Evolutionary conservation across 2,113 vertebrate species (phyloP), one percentile per base, ranked within the genome.

Genomic region (Poicephalus gulielmi): DNA sequence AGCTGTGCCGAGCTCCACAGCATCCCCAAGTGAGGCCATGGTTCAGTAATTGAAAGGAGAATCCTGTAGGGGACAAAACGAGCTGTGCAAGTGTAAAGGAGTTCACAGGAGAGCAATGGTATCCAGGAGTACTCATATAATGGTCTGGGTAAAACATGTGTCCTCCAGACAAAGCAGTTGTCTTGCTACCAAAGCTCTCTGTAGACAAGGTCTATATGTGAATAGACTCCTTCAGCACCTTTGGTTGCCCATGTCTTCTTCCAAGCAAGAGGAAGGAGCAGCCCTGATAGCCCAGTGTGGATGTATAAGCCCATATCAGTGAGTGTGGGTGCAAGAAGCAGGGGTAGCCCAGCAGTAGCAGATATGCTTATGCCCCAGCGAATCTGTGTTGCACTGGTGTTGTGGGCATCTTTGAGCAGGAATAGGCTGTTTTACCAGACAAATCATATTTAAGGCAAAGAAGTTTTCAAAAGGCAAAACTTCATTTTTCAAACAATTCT

Each of bases 321-420:
- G n/a, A 67, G 39, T 0, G 0, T 30, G 33, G 28, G 27, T 0
- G 5, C 3, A 1, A 49, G 50, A 49, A 83, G 44, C 23, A 31
- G 8, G 35, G 33, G 10, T 4, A 44, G 30, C 28, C 44, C 44
- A 60, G 43, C 63, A 50, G 59, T 4, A 4, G 19, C 60, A 70
- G 46, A 30, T 2, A 24, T 23, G 37, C 67, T 41, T 0, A 0
- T 60, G 27, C 16, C 1, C 1, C 28, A n/a, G 60, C 71, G 76
- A 63, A 76, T 20, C 47, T 13, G 3, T 2, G 14, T 24, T 30
- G 13, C 13, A 0, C 1, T 46, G 67, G 17, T 71, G 37, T 43
- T 47, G 55, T 22, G 46, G 37, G 8, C 63, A 77, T 55, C 64
- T 44, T 37, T 41, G 39, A 20, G 63, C 39, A 66, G n/a, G 30